Percentiles rank a stretch among this genome's conserved stretches.
Evolutionary conservation across 2,797 vertebrate species (phyloP).

Genomic region (Gymnoscopelus microlampas): DNA sequence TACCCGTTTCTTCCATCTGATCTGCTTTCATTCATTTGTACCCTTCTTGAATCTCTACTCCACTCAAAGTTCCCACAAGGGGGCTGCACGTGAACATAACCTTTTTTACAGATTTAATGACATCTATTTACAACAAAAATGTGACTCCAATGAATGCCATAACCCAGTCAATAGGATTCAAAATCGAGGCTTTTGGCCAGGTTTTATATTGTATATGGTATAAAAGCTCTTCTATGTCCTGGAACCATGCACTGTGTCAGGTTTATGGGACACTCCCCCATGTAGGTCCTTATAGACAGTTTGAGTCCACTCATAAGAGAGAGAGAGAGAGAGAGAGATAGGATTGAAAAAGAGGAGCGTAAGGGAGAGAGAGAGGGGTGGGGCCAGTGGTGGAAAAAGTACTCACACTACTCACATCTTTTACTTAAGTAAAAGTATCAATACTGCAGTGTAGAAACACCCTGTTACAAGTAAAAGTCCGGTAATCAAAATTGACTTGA

Average conservation of each 20-base stretch:
- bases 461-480: no score
- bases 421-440: no score
- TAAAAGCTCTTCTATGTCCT: no score
- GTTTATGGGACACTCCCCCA: no score
- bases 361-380: not conserved
- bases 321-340: not conserved
- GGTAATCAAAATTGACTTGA: no score
- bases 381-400: not conserved
- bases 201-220: slow-evolving; percentile 23
- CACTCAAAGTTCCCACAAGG: slow-evolving; percentile 16
- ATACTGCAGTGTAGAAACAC: no score
- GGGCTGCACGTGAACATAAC: slow-evolving; percentile 9
- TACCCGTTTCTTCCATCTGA: slow-evolving; percentile 30
- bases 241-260: no score
- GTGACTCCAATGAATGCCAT: slow-evolving; percentile 45
- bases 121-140: slow-evolving; percentile 3
- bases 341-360: slow-evolving; percentile 3
- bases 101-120: slow-evolving; percentile 31
- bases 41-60: no score
- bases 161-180: slow-evolving; percentile 1
- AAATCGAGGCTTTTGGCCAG: slow-evolving; percentile 24
- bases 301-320: no score
- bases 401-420: no score
- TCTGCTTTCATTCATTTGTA: slow-evolving; percentile 4
- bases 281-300: no score